Conservation (phyloP, 1,140 invertebrate species). For the Drosophila ercepeae region DNA sequence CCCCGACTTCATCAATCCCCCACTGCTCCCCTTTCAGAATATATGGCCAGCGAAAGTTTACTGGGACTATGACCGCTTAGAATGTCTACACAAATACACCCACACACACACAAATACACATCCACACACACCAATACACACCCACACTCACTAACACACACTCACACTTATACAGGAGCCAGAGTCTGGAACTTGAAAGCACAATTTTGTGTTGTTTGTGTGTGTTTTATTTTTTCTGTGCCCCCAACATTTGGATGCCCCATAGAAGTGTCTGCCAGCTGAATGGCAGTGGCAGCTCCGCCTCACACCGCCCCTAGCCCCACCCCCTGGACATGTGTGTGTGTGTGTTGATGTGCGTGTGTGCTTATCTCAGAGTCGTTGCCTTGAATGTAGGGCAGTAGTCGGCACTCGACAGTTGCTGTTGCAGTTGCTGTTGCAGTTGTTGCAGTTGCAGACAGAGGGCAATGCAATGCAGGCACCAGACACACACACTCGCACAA, state of each 20-base stretch:
- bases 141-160: conserved; percentile 17
- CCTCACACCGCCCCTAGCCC: conserved; percentile 15
- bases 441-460: conserved; percentile 39
- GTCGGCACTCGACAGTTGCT: conserved; percentile 74
- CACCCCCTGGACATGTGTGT: conserved; percentile 7
- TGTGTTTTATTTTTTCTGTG: conserved; percentile 7
- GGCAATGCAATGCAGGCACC: conserved; percentile 47
- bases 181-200: conserved; percentile 77
- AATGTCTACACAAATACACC: conserved; percentile 74
- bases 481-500: conserved; percentile 32
- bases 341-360: conserved; percentile 31
- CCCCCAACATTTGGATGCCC: conserved; percentile 54
- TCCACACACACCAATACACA: conserved; percentile 10
- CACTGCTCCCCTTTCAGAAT: conserved; percentile 27
- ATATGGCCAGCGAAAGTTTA: conserved; percentile 75
- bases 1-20: neutral
- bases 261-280: conserved; percentile 70
- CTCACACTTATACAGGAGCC: conserved; percentile 31
- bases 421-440: conserved; percentile 36
- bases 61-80: conserved; percentile 83
- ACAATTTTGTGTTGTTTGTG: conserved; percentile 58
- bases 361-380: conserved; percentile 79
- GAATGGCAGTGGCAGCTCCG: conserved; percentile 55
- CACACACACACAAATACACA: conserved; percentile 38
- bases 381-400: conserved; percentile 81